These are phyloP conservation scores for Haliclona indistincta DNA, from an alignment of 37 sponge, comb jelly and placozoan genomes.

Conservation along the genomic window DNA sequence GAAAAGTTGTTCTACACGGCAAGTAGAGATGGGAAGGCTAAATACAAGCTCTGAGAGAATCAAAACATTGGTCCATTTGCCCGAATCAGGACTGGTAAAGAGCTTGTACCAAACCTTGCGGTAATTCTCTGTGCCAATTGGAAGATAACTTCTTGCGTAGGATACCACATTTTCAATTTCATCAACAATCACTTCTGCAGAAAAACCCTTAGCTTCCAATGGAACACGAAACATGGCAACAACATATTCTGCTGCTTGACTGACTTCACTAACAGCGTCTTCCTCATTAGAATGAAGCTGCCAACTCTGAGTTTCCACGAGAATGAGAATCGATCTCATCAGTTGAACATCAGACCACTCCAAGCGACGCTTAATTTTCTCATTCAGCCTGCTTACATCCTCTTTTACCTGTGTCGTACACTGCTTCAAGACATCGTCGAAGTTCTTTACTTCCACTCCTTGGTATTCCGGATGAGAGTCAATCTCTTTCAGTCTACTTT, in stretches of 20 bases:
- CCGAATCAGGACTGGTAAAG: constrained; percentile 30
- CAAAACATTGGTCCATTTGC: constrained; percentile 57
- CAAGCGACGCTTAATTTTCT: constrained; percentile 33
- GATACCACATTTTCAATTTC: constrained; percentile 46
- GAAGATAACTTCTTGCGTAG: constrained; percentile 35
- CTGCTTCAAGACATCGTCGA: neutral
- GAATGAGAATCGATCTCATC: constrained; percentile 28
- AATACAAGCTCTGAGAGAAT: constrained; percentile 45
- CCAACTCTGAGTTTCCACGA: constrained; percentile 63
- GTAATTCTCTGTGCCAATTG: too few species aligned
- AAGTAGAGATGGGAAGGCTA: constrained; percentile 65
- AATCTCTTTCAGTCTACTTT: constrained; percentile 10
- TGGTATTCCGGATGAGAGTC: constrained; percentile 26
- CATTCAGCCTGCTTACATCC: constrained; percentile 37
- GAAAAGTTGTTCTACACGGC: constrained; percentile 48
- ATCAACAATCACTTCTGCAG: constrained; percentile 15
- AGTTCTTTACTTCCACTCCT: constrained; percentile 31
- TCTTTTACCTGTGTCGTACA: constrained; percentile 10
- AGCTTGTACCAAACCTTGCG: constrained; percentile 71
- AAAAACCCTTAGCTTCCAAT: constrained; percentile 51
- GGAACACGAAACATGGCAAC: constrained; percentile 37
- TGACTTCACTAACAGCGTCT: constrained; percentile 45
- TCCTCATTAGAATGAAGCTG: constrained; percentile 2
- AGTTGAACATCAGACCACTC: constrained; percentile 55
- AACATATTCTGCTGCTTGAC: constrained; percentile 40